Conservation (phyloP, 2,797 vertebrate genomes). For the Eleutherodactylus coqui region DNA sequence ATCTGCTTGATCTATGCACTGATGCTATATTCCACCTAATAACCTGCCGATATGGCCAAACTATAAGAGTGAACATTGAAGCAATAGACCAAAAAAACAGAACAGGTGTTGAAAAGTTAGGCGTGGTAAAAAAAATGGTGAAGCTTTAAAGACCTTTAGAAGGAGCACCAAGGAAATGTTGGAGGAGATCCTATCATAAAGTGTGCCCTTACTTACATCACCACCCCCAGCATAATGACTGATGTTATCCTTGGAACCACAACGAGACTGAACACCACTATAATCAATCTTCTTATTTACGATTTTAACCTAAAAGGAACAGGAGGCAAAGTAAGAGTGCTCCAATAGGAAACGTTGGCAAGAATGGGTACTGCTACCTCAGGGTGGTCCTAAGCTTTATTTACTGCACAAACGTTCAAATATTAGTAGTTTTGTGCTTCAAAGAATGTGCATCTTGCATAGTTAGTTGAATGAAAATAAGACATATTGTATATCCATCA, state of each 20-base stretch:
- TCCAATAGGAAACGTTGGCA: not conserved
- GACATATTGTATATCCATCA: no score
- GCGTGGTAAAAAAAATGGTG: constrained; percentile 26
- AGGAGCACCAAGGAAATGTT: constrained; percentile 57
- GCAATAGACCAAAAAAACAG: constrained; percentile 36
- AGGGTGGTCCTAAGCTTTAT: not conserved
- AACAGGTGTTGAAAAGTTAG: constrained; percentile 44
- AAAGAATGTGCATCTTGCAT: not conserved
- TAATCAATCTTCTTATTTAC: constrained; percentile 90
- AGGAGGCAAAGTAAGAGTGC: constrained; percentile 72
- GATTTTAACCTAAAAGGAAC: constrained; percentile 86
- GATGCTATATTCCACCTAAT: not conserved
- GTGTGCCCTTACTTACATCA: constrained; percentile 84
- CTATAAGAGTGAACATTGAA: constrained; percentile 33
- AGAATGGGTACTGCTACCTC: not conserved
- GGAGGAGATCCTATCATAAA: constrained; percentile 62
- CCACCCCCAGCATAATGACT: constrained; percentile 88
- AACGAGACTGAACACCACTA: constrained; percentile 89
- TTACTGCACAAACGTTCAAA: not conserved
- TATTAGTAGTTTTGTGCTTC: not conserved
- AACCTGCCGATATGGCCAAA: constrained; percentile 20
- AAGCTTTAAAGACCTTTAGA: constrained; percentile 41
- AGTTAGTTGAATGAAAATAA: no score
- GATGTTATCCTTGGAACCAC: constrained; percentile 93
- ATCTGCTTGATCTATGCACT: not conserved